These are phyloP conservation scores for Amphipyra berbera DNA, from an alignment of 2,888 invertebrate species.

Conservation along the genomic window DNA sequence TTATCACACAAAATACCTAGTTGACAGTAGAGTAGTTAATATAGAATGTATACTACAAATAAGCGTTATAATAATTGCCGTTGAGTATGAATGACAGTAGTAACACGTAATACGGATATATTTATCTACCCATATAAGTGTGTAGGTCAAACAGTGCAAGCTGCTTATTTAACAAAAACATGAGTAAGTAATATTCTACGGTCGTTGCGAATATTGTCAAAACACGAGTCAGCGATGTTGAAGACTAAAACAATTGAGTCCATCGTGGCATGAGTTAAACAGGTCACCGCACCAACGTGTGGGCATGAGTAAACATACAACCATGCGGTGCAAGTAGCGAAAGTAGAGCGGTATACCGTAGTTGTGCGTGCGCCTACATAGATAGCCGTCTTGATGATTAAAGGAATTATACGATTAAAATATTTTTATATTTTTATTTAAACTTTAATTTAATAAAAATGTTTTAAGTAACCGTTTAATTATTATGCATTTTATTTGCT, in stretches of 20 bases:
- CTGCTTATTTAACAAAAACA: conserved; percentile 58
- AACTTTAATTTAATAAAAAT: background rate
- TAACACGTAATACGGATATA: conserved; percentile 7
- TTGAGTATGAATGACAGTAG: conserved; percentile 33
- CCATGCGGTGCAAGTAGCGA: conserved; percentile 59
- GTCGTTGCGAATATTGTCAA: conserved; percentile 74
- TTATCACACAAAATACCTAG: conserved; percentile 5
- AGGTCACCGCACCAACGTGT: conserved; percentile 67
- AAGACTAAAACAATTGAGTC: conserved; percentile 74
- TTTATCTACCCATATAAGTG: conserved; percentile 20
- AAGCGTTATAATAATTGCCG: conserved; percentile 15
- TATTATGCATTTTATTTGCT: background rate
- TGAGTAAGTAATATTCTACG: conserved; percentile 54
- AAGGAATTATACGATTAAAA: conserved; percentile 14
- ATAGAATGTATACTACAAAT: background rate
- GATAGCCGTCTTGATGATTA: conserved; percentile 16
- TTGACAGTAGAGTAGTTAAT: too few species aligned
- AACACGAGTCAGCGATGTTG: conserved; percentile 70
- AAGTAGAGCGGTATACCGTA: conserved; percentile 68
- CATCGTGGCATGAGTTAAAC: conserved; percentile 65
- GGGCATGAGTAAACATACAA: conserved; percentile 56
- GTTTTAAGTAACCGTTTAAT: background rate
- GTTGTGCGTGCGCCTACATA: conserved; percentile 15
- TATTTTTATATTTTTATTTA: background rate
- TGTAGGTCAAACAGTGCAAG: conserved; percentile 42